Evolutionary conservation across 2,797 vertebrate genomes (phyloP).

Genomic region (Macropodus opercularis): DNA sequence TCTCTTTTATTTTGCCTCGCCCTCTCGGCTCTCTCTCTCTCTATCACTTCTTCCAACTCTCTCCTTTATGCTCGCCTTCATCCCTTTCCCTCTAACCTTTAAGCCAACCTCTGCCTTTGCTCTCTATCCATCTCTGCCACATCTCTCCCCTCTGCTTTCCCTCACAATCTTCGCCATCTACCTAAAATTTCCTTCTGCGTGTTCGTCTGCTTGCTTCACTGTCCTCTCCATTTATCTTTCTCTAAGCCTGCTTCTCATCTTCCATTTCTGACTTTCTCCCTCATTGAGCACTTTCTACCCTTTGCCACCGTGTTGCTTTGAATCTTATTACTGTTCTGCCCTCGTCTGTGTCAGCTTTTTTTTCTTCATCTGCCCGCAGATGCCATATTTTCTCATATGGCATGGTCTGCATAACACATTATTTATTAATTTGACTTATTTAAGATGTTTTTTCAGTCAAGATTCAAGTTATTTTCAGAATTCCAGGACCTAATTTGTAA

Average conservation of each 20-base stretch:
- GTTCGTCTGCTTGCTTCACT: slow-evolving; percentile 50
- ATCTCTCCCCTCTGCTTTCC: slow-evolving; percentile 30
- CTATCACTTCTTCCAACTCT: slow-evolving; percentile 53
- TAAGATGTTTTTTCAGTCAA: background rate
- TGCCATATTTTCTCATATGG: slow-evolving; percentile 7
- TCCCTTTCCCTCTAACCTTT: slow-evolving; percentile 63
- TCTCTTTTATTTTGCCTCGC: slow-evolving; percentile 15
- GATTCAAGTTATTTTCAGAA: background rate
- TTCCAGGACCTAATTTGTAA: background rate
- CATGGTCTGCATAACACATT: background rate
- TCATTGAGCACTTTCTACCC: slow-evolving; percentile 40
- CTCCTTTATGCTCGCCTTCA: slow-evolving; percentile 46
- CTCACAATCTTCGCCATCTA: slow-evolving; percentile 52
- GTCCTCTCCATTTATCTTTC: slow-evolving; percentile 61
- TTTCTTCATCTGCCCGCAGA: background rate
- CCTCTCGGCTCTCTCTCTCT: slow-evolving; percentile 9
- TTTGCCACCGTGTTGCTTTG: slow-evolving; percentile 37
- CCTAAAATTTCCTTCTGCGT: slow-evolving; percentile 48
- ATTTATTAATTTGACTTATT: background rate
- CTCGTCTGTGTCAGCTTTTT: background rate
- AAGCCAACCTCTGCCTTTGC: slow-evolving; percentile 63
- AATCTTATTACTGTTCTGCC: slow-evolving; percentile 29
- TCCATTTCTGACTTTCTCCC: slow-evolving; percentile 38
- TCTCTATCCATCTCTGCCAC: slow-evolving; percentile 63
- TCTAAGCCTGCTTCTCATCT: slow-evolving; percentile 37